phyloP scores from a whole-genome alignment of 2,888 invertebrate genomes.

The Drosophila ustulata region DNA sequence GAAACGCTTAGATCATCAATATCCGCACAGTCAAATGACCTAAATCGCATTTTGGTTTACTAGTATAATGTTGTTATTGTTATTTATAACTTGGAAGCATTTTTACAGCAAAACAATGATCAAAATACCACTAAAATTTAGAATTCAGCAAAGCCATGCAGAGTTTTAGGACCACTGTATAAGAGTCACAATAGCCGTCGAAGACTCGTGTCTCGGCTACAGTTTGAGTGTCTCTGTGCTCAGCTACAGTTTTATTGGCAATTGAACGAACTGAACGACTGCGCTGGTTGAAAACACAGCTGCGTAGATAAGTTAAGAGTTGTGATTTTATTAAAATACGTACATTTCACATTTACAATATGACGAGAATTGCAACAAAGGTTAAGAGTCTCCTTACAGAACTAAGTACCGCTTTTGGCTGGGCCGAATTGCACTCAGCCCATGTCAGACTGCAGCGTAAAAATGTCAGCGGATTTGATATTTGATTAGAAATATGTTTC shows the following conservation, averaged over 20 bases:
- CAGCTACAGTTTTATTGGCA: background rate
- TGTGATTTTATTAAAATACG: constrained; percentile 72
- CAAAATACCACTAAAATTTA: too few relatives aligned
- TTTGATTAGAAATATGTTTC: constrained; percentile 60
- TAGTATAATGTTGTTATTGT: background rate
- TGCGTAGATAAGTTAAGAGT: constrained; percentile 58
- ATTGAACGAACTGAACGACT: background rate
- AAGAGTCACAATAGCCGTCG: background rate
- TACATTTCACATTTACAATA: constrained; percentile 74
- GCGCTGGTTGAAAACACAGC: background rate
- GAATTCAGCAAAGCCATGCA: background rate
- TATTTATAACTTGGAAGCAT: background rate
- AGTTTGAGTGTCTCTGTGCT: background rate
- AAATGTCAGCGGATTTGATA: constrained; percentile 30
- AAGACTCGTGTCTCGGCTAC: background rate
- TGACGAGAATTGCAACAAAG: constrained; percentile 79
- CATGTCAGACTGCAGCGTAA: constrained; percentile 23
- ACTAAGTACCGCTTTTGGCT: constrained; percentile 33
- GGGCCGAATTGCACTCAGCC: constrained; percentile 14
- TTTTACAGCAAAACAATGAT: too few relatives aligned
- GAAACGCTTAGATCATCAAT: background rate
- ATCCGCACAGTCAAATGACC: background rate
- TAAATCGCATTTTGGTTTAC: background rate
- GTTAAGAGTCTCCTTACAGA: constrained; percentile 56
- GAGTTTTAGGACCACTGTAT: background rate